A percentile compares a stretch with the other conserved stretches of the same genome.
These are phyloP conservation scores for Hipposideros larvatus DNA, from an alignment of 2,797 vertebrate species.

Conservation along the genomic window DNA sequence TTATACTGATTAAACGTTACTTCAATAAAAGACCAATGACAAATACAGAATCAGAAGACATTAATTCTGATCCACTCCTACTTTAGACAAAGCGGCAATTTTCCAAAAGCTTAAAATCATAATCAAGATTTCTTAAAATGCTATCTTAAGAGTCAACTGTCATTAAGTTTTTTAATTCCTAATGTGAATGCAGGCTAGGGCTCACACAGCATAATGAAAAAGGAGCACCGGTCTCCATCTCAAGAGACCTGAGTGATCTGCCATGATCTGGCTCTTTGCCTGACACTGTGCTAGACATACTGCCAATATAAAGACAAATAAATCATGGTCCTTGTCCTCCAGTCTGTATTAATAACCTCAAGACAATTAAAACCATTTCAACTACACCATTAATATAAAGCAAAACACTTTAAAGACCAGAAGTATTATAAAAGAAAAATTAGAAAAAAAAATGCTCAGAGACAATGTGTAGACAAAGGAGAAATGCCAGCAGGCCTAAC, in stretches of 20 bases:
- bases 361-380: slow-evolving; percentile 58
- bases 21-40: slow-evolving; percentile 55
- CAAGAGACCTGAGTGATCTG: neutral
- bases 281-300: neutral
- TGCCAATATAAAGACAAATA: slow-evolving; percentile 55
- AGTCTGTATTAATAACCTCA: neutral
- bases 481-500: slow-evolving; percentile 6
- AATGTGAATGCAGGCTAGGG: neutral
- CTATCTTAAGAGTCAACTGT: slow-evolving; percentile 18
- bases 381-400: slow-evolving; percentile 21
- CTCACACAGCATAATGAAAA: neutral
- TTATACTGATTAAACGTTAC: slow-evolving; percentile 36
- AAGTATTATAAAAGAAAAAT: slow-evolving; percentile 13
- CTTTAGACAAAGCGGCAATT: slow-evolving; percentile 57
- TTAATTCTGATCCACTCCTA: slow-evolving; percentile 44
- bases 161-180: slow-evolving; percentile 55
- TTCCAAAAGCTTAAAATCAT: slow-evolving; percentile 52
- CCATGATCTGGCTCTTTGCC: neutral
- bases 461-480: neutral
- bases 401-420: slow-evolving; percentile 49
- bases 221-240: slow-evolving; percentile 16
- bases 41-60: slow-evolving; percentile 67
- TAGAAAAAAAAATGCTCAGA: neutral
- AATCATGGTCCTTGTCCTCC: slow-evolving; percentile 18
- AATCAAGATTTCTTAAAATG: slow-evolving; percentile 49